These are phyloP conservation scores for Tachysurus vachellii DNA, from an alignment of 2,113 vertebrate species.

Conservation along the genomic window DNA sequence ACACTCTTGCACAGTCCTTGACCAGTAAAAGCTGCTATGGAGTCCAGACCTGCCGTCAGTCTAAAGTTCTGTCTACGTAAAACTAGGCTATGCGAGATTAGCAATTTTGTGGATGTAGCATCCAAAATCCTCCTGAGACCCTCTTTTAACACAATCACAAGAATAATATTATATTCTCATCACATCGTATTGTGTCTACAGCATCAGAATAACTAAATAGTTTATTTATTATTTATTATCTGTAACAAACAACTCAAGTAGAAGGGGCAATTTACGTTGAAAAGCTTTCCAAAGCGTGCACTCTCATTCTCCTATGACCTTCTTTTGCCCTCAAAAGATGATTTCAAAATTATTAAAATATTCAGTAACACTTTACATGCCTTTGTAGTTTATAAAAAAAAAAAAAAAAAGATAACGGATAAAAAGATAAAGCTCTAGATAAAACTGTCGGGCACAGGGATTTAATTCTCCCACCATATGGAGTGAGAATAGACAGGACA, in stretches of 20 bases:
- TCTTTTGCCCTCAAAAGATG: neutral
- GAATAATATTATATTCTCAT: neutral
- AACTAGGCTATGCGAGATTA: too few relatives aligned
- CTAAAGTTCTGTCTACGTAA: too few relatives aligned
- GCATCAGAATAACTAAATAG: neutral
- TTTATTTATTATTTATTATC: neutral
- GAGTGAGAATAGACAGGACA: neutral
- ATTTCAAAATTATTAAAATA: neutral
- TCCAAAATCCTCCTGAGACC: neutral
- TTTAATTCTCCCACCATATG: neutral
- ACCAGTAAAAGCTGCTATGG: too few relatives aligned
- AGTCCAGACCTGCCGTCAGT: too few relatives aligned
- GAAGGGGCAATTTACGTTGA: neutral
- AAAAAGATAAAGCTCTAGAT: neutral
- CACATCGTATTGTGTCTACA: neutral
- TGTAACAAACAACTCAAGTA: neutral
- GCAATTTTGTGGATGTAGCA: neutral
- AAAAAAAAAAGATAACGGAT: neutral
- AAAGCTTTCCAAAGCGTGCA: neutral
- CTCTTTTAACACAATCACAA: neutral
- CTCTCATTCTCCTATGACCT: neutral
- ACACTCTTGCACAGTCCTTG: too few relatives aligned
- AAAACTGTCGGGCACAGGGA: neutral
- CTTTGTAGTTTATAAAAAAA: neutral
- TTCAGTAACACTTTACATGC: neutral